These are phyloP conservation scores for Elgonia sp. DNA, from an alignment of 2,888 invertebrate genomes.

Conservation along the genomic window DNA sequence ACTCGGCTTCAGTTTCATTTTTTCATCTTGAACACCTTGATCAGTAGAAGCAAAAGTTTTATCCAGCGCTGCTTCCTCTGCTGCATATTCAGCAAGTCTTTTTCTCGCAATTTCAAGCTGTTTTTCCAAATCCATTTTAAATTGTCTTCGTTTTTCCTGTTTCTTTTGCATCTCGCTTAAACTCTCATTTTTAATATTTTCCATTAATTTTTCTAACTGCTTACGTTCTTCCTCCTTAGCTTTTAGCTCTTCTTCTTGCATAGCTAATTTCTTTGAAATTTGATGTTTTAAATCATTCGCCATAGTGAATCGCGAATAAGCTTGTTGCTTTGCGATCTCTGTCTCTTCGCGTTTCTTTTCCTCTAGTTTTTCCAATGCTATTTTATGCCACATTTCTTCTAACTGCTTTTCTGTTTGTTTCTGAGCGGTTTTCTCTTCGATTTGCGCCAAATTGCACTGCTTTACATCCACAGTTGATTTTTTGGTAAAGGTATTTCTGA, in stretches of 20 bases:
- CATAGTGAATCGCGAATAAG: slow-evolving; percentile 52
- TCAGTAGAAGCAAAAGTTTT: slow-evolving; percentile 72
- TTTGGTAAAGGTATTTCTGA: slow-evolving; percentile 87
- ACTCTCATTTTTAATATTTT: slow-evolving; percentile 79
- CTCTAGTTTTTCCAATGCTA: slow-evolving; percentile 89
- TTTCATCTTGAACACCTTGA: slow-evolving; percentile 80
- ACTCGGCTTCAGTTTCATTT: slow-evolving; percentile 66
- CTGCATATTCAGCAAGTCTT: slow-evolving; percentile 78
- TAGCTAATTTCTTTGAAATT: slow-evolving; percentile 80
- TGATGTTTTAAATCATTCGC: slow-evolving; percentile 79
- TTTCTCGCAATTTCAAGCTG: slow-evolving; percentile 79
- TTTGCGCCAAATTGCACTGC: slow-evolving; percentile 89
- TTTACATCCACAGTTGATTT: slow-evolving; percentile 88
- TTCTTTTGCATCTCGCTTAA: slow-evolving; percentile 76
- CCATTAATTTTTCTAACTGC: slow-evolving; percentile 77
- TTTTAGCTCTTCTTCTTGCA: slow-evolving; percentile 78
- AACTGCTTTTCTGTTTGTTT: slow-evolving; percentile 88
- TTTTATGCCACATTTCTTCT: slow-evolving; percentile 89
- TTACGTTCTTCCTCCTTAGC: slow-evolving; percentile 80
- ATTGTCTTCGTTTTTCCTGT: slow-evolving; percentile 75
- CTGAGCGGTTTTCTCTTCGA: slow-evolving; percentile 88
- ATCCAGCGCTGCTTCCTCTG: slow-evolving; percentile 79
- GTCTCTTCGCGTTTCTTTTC: slow-evolving; percentile 79
- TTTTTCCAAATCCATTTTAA: slow-evolving; percentile 82
- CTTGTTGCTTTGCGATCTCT: slow-evolving; percentile 77